These are phyloP conservation scores for Spheniscus humboldti DNA, from an alignment of 2,797 vertebrate genomes.

Conservation along the genomic window DNA sequence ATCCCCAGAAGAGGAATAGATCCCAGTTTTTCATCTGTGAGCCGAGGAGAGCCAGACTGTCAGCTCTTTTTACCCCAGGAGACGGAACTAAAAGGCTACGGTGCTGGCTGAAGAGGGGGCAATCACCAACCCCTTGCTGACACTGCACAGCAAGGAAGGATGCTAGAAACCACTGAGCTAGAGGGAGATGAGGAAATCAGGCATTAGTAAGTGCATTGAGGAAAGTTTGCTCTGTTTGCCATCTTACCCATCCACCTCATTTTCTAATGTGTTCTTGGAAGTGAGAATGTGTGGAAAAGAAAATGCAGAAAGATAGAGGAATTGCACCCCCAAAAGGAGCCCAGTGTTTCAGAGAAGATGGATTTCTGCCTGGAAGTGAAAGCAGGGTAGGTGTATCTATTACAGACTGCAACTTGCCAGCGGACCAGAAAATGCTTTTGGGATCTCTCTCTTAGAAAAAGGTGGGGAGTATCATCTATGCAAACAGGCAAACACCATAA, in stretches of 20 bases:
- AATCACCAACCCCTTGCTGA: not conserved
- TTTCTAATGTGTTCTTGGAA: not conserved
- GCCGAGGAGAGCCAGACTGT: not conserved
- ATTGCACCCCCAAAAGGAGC: not conserved
- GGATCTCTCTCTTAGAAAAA: not conserved
- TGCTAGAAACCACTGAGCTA: not conserved
- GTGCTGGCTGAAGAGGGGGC: not conserved
- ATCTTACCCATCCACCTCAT: not conserved
- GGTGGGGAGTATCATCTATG: not conserved
- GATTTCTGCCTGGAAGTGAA: not conserved
- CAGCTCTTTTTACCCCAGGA: not conserved
- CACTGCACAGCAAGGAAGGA: not conserved
- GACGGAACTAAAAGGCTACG: not conserved
- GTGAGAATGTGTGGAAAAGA: not conserved
- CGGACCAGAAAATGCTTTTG: not conserved
- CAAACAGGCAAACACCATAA: not conserved
- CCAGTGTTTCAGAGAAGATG: not conserved
- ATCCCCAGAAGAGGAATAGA: not conserved
- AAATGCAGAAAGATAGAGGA: not conserved
- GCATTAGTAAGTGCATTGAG: rapidly evolving
- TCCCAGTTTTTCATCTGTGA: not conserved
- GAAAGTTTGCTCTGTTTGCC: not conserved
- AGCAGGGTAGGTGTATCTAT: not conserved
- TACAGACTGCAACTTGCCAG: not conserved
- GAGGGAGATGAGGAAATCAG: not conserved